Evolutionary conservation across 2,797 vertebrate species (phyloP), one percentile per base, ranked within the genome.

Genomic region (Australoheros facetus): DNA sequence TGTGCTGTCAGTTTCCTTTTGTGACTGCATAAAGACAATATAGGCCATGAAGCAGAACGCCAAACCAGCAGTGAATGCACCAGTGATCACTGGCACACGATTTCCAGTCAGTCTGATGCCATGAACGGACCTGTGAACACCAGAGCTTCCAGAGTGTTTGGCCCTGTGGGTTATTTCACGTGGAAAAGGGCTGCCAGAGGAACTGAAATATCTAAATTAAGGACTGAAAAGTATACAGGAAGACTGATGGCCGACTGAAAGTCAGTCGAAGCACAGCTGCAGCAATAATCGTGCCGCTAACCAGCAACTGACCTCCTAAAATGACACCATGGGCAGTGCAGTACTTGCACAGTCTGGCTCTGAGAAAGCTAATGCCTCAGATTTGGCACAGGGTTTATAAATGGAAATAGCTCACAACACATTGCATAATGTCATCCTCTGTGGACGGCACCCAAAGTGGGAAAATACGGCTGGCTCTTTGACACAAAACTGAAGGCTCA

Each of bases 251-350:
- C 42, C 0, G 8, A 66, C 23, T 48, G 23, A 66, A 51, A 69
- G 64, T 48, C 42, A 69, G 42, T 51, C 3, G 2, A 69, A 69
- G 42, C 42, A 28, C 42, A 69, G 42, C 64, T 69, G 64, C 42
- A 19, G 17, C 16, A 69, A 69, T 69, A 69, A 30, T n/a, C 2
- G 10, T 69, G 64, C 64, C 28, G 13, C 45, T 17, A 51, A 51
- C 42, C 42, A 69, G 64, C 16, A 69, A 48, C 42, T 69, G 62
- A 69, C 64, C 64, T 69, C 64, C 64, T 69, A 69, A 69, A 69
- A 51, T 51, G 26, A 51, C 26, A 69, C 42, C 42, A 69, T 69
- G 26, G 64, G 26, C 64, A 19, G 42, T 69, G 64, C 42, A 51
- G 28, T 69, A 69, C 64, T 51, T 69, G 42, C 26, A 51, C 26